Conservation (phyloP, 2,888 invertebrate genomes). For the Heteromurus nitidus region DNA sequence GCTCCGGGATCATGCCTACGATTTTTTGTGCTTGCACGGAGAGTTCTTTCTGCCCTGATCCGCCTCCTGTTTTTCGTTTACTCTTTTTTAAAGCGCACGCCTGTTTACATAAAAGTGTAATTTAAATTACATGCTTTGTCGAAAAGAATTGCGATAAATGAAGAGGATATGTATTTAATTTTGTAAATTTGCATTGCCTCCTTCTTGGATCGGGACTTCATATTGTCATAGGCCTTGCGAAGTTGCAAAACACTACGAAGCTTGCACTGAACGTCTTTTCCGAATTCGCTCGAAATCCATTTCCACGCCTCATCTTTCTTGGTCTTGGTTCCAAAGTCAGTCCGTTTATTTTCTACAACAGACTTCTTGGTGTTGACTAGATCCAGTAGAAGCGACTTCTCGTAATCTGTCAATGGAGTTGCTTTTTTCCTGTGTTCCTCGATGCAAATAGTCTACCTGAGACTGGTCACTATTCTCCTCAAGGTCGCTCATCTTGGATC, state of each 20-base stretch:
- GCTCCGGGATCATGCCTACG: conserved; percentile 1
- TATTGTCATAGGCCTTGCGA: conserved; percentile 3
- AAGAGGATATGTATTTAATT: neutral
- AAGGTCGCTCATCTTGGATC: neutral
- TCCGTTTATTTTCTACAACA: conserved; percentile 7
- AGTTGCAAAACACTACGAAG: neutral
- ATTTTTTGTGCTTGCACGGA: neutral
- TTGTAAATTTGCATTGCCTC: neutral
- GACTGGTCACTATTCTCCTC: neutral
- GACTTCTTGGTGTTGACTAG: neutral
- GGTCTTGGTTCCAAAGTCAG: neutral
- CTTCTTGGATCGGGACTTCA: conserved; percentile 10
- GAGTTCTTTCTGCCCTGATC: neutral
- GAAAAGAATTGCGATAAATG: neutral
- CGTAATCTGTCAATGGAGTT: neutral
- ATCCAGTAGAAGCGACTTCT: conserved; percentile 1
- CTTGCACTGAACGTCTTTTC: neutral
- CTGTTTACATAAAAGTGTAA: neutral
- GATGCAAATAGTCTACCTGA: no score
- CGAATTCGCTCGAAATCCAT: neutral
- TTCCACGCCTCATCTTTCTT: conserved; percentile 28
- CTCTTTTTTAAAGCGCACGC: neutral
- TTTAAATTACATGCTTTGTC: neutral
- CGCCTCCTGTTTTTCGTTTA: neutral
- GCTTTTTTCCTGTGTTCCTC: neutral